These are phyloP conservation scores for Xiphorhynchus erythropygius DNA, from an alignment of 2,797 vertebrate species.

Conservation along the genomic window DNA sequence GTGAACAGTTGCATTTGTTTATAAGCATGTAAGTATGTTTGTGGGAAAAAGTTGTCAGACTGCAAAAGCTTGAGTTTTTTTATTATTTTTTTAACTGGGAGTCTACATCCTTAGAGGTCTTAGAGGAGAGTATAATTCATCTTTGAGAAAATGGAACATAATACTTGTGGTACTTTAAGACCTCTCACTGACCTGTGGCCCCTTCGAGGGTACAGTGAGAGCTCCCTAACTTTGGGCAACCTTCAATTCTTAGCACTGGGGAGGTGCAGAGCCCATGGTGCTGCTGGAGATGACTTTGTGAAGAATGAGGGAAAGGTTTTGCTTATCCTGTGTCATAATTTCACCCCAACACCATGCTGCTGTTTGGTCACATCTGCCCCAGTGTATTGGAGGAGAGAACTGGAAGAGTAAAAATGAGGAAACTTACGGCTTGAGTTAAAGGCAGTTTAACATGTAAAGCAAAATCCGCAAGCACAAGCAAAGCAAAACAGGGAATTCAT, in stretches of 20 bases:
- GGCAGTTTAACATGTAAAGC: not conserved
- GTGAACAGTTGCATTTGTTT: not conserved
- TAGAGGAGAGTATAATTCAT: not conserved
- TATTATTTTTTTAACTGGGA: too few relatives aligned
- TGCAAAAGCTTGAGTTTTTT: not conserved
- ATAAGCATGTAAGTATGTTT: not conserved
- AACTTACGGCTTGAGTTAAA: not conserved
- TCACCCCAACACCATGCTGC: not conserved
- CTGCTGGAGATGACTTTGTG: not conserved
- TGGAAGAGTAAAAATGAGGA: not conserved
- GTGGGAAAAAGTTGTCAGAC: not conserved
- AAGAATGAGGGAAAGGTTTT: not conserved
- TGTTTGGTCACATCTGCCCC: fast-evolving
- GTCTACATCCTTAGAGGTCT: not conserved
- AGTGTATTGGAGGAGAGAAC: not conserved
- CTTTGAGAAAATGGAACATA: not conserved
- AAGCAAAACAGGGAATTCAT: not conserved
- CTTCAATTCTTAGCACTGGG: fast-evolving
- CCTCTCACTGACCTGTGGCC: not conserved
- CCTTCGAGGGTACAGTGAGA: fast-evolving
- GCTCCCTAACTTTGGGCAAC: not conserved
- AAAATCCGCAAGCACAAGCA: not conserved
- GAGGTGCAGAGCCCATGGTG: not conserved
- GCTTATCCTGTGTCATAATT: not conserved
- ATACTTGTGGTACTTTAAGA: not conserved